Percentiles rank a stretch among this genome's conserved stretches.
These are phyloP conservation scores for Dryomyza anilis DNA, from an alignment of 2,888 invertebrate species.

Conservation along the genomic window DNA sequence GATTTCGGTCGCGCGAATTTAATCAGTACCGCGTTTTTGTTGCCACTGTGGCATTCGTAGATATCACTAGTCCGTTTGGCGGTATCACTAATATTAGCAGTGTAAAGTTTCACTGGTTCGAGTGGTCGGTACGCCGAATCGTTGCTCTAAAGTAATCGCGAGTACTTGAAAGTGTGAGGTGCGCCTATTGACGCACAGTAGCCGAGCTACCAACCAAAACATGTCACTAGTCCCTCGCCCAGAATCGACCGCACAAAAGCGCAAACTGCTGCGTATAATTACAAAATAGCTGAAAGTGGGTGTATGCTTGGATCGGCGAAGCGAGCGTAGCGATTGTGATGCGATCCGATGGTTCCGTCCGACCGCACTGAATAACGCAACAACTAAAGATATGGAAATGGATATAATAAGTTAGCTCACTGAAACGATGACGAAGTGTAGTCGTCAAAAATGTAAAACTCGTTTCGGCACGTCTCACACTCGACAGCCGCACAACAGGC, in stretches of 20 bases:
- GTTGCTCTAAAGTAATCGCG: neutral
- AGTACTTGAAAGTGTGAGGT: neutral
- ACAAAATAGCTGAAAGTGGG: slow-evolving; percentile 42
- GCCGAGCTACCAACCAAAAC: neutral
- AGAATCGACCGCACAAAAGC: slow-evolving; percentile 21
- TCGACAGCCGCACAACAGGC: neutral
- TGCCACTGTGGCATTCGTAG: slow-evolving; percentile 3
- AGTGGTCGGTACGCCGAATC: neutral
- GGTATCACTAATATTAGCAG: slow-evolving; percentile 9
- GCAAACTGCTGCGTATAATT: slow-evolving; percentile 34
- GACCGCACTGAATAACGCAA: slow-evolving; percentile 25
- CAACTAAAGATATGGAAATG: slow-evolving; percentile 33
- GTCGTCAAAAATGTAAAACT: neutral
- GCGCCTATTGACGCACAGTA: neutral
- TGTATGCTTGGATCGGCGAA: slow-evolving; percentile 47
- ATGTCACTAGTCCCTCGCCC: slow-evolving; percentile 5
- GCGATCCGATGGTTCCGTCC: slow-evolving; percentile 38
- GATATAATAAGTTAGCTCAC: slow-evolving; percentile 57
- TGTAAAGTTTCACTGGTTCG: slow-evolving; percentile 2
- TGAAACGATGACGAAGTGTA: slow-evolving; percentile 27
- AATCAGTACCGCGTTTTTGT: slow-evolving; percentile 1
- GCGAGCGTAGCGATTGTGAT: slow-evolving; percentile 33
- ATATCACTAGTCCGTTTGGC: slow-evolving; percentile 6
- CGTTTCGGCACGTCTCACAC: neutral
- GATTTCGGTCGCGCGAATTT: neutral